Evolutionary conservation across 2,888 invertebrate genomes (phyloP), one percentile per base, ranked within the genome.

Genomic region (Heliconius ismenius): DNA sequence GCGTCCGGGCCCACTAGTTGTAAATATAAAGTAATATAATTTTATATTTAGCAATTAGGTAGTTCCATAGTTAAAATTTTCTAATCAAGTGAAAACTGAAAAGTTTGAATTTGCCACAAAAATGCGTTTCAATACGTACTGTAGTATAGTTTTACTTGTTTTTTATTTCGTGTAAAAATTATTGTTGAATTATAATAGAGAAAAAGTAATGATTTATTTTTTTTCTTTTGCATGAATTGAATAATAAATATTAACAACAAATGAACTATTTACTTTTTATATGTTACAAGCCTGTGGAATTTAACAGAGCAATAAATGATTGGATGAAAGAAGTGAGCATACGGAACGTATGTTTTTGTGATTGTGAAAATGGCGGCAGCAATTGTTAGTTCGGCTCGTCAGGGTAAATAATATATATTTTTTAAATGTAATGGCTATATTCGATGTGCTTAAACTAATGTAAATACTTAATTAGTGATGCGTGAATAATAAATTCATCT

Each of bases 311-410:
- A 70, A 54, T 32, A 11, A 11, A 39, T 54, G 6, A 28, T 54
- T 7, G 54, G 43, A 6, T 54, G 49, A 54, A 21, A 54, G 15
- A 75, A 32, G n/a, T 28, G 28, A 75, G 24, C 15, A 28, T 7
- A 72, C 77, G 86, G 81, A 89, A 86, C 85, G 86, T 83, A 83
- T 86, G 87, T 87, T 87, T 83, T 85, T 84, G 39, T 81, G 82
- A 86, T 85, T 84, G 39, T 81, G 82, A 86, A 90, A 84, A 94
- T 93, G 94, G 93, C 93, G 89, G 90, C 85, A 87, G 91, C 89
- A 84, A 87, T 94, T 91, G 94, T 93, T 92, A 93, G 92, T 92
- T 93, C 94, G 94, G 89, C 94, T 93, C 94, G 92, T 90, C 90
- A 92, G 92, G 93, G 94, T 94, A 93, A 93, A 89, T 90, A 89